Conservation (phyloP, 53 echinoderm and acorn worm genomes). For the Arbacia lixula region DNA sequence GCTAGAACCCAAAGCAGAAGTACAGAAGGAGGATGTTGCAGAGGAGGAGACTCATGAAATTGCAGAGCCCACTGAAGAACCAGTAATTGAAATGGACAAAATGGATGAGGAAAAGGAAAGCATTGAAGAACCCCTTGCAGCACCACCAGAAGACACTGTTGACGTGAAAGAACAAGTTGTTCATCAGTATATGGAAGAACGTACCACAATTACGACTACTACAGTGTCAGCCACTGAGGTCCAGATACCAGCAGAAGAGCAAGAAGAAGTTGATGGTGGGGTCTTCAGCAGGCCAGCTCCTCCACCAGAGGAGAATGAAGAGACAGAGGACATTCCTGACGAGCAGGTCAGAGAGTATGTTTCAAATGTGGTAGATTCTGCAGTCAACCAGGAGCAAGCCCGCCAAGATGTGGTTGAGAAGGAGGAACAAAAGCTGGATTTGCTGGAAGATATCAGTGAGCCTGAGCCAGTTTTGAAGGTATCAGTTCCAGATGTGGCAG, state of each 20-base stretch:
- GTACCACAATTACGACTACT: slow-evolving; percentile 12
- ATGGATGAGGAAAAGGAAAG: slow-evolving; percentile 31
- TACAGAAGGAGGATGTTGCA: slow-evolving; percentile 17
- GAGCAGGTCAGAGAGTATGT: slow-evolving; percentile 55
- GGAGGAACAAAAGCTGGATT: background rate
- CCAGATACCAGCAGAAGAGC: background rate
- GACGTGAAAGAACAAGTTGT: background rate
- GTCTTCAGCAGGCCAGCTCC: slow-evolving; percentile 25
- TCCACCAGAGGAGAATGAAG: slow-evolving; percentile 11
- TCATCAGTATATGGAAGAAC: slow-evolving; percentile 1
- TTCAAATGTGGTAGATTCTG: slow-evolving; percentile 52
- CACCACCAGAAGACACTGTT: background rate
- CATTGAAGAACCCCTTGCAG: slow-evolving; percentile 16
- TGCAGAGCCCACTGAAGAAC: slow-evolving; percentile 23
- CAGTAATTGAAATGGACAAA: slow-evolving; percentile 39
- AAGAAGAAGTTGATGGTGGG: slow-evolving; percentile 38
- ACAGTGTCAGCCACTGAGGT: slow-evolving; percentile 5
- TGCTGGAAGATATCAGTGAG: background rate
- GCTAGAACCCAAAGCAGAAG: slow-evolving; percentile 27
- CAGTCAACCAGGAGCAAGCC: slow-evolving; percentile 34
- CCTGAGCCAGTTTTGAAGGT: too few species aligned
- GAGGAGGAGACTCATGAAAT: background rate
- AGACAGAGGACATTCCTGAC: slow-evolving; percentile 26
- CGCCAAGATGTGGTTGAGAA: background rate
- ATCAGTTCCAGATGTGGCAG: slow-evolving; percentile 24